Percentiles rank a stretch among this genome's conserved stretches.
Conservation (phyloP, 2,113 vertebrate species). For the Cynocephalus volans region DNA sequence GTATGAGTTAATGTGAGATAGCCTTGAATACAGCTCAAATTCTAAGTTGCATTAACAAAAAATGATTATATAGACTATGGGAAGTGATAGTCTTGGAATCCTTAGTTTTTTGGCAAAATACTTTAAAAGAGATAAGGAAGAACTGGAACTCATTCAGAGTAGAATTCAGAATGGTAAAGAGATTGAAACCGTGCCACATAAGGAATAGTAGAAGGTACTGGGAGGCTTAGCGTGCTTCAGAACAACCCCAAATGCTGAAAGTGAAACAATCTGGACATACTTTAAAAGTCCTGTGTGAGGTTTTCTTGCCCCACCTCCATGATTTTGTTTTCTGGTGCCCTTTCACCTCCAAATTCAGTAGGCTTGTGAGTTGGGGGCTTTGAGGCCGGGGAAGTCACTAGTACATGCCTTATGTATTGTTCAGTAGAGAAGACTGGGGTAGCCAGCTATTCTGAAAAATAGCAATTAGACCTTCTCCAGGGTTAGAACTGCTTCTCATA, state of each 20-base stretch:
- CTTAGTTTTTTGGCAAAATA: neutral
- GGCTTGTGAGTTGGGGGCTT: neutral
- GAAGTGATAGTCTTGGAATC: conserved; percentile 28
- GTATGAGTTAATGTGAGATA: conserved; percentile 7
- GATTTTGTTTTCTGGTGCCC: neutral
- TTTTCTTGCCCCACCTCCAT: neutral
- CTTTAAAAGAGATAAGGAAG: neutral
- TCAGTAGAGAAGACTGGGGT: neutral
- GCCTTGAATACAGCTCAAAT: conserved; percentile 7
- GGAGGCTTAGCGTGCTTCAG: neutral
- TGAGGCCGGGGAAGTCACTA: neutral
- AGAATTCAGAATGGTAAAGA: neutral
- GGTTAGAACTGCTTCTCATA: neutral
- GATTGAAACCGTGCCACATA: neutral
- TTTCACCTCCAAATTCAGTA: neutral
- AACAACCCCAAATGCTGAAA: neutral
- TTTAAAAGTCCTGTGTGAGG: neutral
- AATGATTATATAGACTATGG: neutral
- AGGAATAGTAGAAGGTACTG: neutral
- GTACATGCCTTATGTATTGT: neutral
- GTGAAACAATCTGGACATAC: neutral
- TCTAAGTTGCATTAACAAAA: conserved; percentile 29
- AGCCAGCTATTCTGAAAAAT: neutral
- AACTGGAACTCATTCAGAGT: neutral
- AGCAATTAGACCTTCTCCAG: neutral